Conservation (phyloP, 2,797 vertebrate genomes). For the Propithecus perrieri region DNA sequence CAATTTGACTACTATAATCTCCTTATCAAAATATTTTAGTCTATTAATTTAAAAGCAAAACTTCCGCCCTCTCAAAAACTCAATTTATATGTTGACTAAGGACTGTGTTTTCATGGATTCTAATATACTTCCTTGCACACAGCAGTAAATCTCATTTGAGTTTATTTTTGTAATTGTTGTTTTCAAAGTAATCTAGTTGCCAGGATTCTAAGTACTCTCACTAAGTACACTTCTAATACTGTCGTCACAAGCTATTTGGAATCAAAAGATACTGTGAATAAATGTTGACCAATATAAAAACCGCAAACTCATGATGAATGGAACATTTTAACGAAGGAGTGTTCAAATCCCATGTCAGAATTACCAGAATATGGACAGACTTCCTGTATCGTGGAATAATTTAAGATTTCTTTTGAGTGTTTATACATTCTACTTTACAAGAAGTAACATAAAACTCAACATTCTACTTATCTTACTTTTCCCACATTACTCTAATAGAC, state of each 20-base stretch:
- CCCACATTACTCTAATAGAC: background rate
- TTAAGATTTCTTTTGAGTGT: slow-evolving; percentile 9
- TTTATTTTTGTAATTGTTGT: slow-evolving; percentile 40
- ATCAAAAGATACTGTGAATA: slow-evolving; percentile 18
- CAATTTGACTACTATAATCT: slow-evolving; percentile 18
- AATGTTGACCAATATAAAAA: slow-evolving; percentile 42
- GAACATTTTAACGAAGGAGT: slow-evolving; percentile 30
- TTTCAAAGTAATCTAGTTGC: slow-evolving; percentile 19
- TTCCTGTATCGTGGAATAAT: background rate
- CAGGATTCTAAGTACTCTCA: slow-evolving; percentile 11
- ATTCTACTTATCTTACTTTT: background rate
- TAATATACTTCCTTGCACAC: background rate
- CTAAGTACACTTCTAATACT: slow-evolving; percentile 9
- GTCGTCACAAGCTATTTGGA: background rate
- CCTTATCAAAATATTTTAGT: slow-evolving; percentile 51
- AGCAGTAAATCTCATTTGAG: background rate
- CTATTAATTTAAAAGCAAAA: slow-evolving; percentile 43
- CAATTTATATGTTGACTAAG: slow-evolving; percentile 19
- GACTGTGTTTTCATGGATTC: slow-evolving; percentile 7
- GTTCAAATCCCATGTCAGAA: background rate
- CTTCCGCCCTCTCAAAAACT: slow-evolving; percentile 12
- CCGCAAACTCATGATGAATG: slow-evolving; percentile 5
- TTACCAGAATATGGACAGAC: background rate
- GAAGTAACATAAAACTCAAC: slow-evolving; percentile 4
- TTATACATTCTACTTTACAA: background rate